These are phyloP conservation scores for Strix uralensis DNA, from an alignment of 2,113 vertebrate species.

Conservation along the genomic window DNA sequence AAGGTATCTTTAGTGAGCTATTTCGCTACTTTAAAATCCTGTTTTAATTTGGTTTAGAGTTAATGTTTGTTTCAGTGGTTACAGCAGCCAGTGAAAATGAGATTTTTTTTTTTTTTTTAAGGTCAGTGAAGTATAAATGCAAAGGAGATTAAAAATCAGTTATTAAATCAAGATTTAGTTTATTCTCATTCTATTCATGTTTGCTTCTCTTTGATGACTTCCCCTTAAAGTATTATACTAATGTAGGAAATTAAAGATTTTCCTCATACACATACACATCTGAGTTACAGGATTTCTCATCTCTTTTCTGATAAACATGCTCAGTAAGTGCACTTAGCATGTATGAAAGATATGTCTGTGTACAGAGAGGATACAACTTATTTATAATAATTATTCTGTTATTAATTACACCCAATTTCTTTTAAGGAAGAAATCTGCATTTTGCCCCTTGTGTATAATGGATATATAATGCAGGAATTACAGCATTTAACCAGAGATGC, in stretches of 20 bases:
- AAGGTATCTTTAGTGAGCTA: neutral
- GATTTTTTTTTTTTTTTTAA: neutral
- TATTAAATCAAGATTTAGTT: constrained; percentile 30
- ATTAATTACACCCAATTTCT: neutral
- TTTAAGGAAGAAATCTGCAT: neutral
- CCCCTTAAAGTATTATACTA: neutral
- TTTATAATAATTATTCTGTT: neutral
- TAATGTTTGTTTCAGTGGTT: constrained; percentile 16
- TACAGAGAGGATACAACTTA: neutral
- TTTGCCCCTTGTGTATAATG: neutral
- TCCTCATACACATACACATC: neutral
- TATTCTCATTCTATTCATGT: neutral
- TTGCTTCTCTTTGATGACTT: neutral
- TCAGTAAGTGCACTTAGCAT: neutral
- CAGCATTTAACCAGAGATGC: neutral
- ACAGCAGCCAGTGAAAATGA: neutral
- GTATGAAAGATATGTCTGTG: neutral
- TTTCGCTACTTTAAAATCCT: neutral
- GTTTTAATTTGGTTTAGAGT: neutral
- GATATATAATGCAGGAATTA: neutral
- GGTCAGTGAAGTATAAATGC: constrained; percentile 18
- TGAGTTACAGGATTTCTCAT: neutral
- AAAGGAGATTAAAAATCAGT: constrained; percentile 25
- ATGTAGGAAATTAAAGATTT: constrained; percentile 13
- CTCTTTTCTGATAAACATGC: neutral